Evolutionary conservation across 2,113 vertebrate genomes (phyloP).

Genomic region (Dasyornis broadbenti): DNA sequence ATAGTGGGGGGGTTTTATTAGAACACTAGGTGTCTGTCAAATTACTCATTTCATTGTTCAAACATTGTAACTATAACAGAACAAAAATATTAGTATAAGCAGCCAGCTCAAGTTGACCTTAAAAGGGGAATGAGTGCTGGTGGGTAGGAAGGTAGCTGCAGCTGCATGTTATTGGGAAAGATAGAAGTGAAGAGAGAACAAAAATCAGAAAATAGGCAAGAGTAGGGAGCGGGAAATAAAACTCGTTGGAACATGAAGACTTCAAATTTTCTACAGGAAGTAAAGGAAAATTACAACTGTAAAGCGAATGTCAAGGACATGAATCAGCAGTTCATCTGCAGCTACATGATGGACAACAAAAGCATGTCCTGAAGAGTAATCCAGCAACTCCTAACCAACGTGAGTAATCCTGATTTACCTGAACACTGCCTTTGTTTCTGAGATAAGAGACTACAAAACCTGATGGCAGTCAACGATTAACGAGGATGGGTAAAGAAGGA

Average conservation of each 20-base stretch:
- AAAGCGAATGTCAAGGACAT: neutral
- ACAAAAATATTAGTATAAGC: neutral
- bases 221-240: neutral
- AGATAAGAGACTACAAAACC: neutral
- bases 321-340: neutral
- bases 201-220: neutral
- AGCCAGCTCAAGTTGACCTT: neutral
- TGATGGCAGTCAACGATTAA: neutral
- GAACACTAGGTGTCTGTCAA: neutral
- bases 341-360: neutral
- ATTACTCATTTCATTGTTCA: neutral
- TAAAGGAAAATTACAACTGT: neutral
- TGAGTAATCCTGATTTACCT: constrained; percentile 15
- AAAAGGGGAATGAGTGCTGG: neutral
- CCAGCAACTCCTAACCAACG: neutral
- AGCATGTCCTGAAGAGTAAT: neutral
- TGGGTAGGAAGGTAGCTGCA: neutral
- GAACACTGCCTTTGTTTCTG: neutral
- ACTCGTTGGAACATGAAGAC: neutral
- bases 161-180: neutral
- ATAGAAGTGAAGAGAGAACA: neutral
- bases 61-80: neutral
- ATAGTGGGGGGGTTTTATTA: neutral
- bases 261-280: neutral
- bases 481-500: neutral